phyloP scores from a whole-genome alignment of 1,140 invertebrate genomes.

The Orussus abietinus region DNA sequence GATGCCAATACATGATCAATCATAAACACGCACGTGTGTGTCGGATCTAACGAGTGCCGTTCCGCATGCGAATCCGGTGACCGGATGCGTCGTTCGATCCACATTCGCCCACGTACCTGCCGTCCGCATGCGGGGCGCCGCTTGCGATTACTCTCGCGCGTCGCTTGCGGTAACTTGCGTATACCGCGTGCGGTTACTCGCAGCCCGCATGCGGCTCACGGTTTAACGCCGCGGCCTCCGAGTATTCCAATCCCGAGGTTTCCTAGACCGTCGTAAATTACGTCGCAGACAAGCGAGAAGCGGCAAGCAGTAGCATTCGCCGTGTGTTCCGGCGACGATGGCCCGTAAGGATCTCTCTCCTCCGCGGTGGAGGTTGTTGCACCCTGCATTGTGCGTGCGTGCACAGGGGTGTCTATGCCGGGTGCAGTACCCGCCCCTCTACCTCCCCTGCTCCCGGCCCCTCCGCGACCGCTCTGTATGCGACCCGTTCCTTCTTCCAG shows the following conservation, averaged over 20 bases:
- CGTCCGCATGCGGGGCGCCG: conserved; percentile 16
- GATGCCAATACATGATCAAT: too few species aligned
- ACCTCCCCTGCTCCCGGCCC: conserved; percentile 3
- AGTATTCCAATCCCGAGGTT: conserved; percentile 24
- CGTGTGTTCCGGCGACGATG: conserved; percentile 7
- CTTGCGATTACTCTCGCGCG: conserved; percentile 13
- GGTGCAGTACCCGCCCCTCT: conserved; percentile 4
- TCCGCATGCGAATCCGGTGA: too few species aligned
- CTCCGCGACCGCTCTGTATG: conserved; percentile 15
- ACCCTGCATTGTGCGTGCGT: conserved; percentile 27
- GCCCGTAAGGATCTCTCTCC: conserved; percentile 9
- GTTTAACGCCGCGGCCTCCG: conserved; percentile 12
- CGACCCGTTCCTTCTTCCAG: conserved; percentile 13
- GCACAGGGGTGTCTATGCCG: conserved; percentile 16
- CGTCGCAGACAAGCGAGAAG: conserved; percentile 21
- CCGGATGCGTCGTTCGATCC: too few species aligned
- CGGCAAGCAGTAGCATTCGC: background rate
- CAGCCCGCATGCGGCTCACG: background rate
- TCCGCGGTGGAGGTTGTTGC: conserved; percentile 26
- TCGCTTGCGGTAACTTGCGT: too few species aligned
- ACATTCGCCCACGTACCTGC: too few species aligned
- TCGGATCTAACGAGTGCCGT: too few species aligned
- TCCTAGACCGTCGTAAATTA: conserved; percentile 28
- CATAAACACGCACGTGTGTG: too few species aligned
- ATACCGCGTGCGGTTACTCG: too few species aligned